Evolutionary conservation across 2,113 vertebrate genomes (phyloP).

Genomic region (Sander vitreus): DNA sequence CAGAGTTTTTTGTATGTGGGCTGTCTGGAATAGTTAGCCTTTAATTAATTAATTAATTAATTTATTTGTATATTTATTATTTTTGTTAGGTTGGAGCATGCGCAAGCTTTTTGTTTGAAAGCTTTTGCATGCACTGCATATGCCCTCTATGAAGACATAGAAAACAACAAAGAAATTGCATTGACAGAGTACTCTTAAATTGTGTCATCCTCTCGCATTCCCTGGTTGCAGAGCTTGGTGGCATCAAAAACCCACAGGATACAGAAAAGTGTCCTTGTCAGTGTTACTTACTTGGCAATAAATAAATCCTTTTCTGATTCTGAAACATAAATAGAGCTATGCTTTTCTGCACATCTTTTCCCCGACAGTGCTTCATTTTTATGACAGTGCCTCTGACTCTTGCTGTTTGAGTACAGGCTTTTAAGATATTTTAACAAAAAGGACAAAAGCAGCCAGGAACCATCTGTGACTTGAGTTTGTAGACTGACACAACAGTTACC

Average conservation of each 20-base stretch:
- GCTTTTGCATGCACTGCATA: background rate
- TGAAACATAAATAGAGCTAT: background rate
- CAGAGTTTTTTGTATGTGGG: constrained; percentile 7
- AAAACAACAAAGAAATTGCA: background rate
- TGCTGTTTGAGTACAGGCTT: background rate
- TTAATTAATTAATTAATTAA: background rate
- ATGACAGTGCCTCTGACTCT: background rate
- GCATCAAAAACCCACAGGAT: background rate
- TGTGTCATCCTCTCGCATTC: background rate
- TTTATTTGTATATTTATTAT: background rate
- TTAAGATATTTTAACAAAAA: constrained; percentile 9
- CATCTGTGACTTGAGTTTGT: background rate
- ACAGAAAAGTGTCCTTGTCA: background rate
- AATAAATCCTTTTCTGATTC: too few relatives aligned
- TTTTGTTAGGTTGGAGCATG: background rate
- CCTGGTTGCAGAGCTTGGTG: background rate
- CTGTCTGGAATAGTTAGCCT: background rate
- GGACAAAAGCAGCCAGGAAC: background rate
- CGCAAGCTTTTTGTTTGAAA: constrained; percentile 17
- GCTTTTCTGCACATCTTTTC: background rate
- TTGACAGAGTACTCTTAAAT: background rate
- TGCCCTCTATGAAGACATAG: background rate
- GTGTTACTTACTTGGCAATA: too few relatives aligned
- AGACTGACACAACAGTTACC: background rate
- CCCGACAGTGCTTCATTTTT: background rate